These are phyloP conservation scores for Trachops cirrhosus DNA, from an alignment of 2,797 vertebrate genomes.

Conservation along the genomic window DNA sequence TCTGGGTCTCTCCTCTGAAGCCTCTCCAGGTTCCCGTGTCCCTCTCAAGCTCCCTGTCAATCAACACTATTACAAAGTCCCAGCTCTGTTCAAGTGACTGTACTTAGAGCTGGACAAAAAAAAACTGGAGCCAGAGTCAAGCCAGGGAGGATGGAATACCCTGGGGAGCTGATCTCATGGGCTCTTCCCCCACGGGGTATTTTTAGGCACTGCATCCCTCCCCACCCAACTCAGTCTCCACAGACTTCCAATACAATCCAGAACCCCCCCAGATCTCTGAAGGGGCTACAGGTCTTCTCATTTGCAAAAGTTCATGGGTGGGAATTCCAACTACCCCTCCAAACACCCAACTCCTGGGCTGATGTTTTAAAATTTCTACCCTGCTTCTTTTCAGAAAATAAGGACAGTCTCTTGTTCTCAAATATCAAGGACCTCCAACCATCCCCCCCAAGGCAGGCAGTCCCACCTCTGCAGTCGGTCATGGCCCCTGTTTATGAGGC, in stretches of 20 bases:
- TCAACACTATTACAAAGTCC: background rate
- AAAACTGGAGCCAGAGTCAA: background rate
- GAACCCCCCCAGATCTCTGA: background rate
- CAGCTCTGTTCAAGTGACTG: constrained; percentile 23
- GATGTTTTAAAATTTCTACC: background rate
- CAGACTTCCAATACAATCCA: background rate
- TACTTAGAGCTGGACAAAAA: constrained; percentile 4
- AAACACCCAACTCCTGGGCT: background rate
- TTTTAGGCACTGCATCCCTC: constrained; percentile 33
- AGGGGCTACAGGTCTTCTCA: background rate
- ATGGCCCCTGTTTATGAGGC: background rate
- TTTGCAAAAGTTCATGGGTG: background rate
- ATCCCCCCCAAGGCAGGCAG: background rate
- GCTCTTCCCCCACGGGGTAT: constrained; percentile 1
- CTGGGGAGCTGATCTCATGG: constrained; percentile 49
- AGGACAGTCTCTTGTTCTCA: background rate
- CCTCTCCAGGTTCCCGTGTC: constrained; percentile 32
- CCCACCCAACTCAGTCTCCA: background rate
- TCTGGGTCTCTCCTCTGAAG: constrained; percentile 33
- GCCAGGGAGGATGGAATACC: background rate
- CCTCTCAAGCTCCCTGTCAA: constrained; percentile 30
- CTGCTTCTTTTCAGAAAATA: constrained; percentile 2
- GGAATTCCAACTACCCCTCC: background rate
- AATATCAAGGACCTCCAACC: background rate
- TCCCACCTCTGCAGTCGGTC: background rate